These are phyloP conservation scores for Amphimedon queenslandica DNA, from an alignment of 37 sponge, comb jelly and placozoan genomes.

Conservation along the genomic window DNA sequence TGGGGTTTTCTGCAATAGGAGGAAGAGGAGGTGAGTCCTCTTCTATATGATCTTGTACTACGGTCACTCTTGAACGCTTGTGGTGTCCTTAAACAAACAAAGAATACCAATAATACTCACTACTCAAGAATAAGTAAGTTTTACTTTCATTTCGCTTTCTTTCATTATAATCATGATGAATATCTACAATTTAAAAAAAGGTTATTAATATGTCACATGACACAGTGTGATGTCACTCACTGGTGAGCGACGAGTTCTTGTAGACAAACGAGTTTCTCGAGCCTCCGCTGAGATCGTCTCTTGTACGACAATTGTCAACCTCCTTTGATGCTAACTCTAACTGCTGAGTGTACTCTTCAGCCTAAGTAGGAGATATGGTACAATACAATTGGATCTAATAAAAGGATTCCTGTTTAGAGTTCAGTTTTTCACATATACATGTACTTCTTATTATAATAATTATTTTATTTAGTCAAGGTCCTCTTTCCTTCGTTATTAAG, in stretches of 20 bases:
- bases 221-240: no score
- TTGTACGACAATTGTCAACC: slow-evolving; percentile 30
- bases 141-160: no score
- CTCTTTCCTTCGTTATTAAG: no score
- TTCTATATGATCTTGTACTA: not conserved
- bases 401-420: no score
- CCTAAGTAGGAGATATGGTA: slow-evolving; percentile 35
- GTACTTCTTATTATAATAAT: no score
- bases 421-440: no score
- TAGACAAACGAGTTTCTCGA: no score
- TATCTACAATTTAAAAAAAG: not conserved
- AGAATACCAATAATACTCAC: not conserved
- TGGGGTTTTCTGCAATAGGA: slow-evolving; percentile 1
- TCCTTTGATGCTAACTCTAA: slow-evolving; percentile 35
- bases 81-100: not conserved
- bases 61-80: not conserved
- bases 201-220: no score
- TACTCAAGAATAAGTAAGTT: no score
- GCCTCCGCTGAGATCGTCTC: slow-evolving; percentile 39
- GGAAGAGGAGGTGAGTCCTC: slow-evolving; percentile 14
- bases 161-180: not conserved
- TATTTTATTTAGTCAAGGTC: no score
- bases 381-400: no score
- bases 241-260: no score
- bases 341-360: slow-evolving; percentile 44